phyloP scores from a whole-genome alignment of 1,140 invertebrate species.

The Aphelinus certus region DNA sequence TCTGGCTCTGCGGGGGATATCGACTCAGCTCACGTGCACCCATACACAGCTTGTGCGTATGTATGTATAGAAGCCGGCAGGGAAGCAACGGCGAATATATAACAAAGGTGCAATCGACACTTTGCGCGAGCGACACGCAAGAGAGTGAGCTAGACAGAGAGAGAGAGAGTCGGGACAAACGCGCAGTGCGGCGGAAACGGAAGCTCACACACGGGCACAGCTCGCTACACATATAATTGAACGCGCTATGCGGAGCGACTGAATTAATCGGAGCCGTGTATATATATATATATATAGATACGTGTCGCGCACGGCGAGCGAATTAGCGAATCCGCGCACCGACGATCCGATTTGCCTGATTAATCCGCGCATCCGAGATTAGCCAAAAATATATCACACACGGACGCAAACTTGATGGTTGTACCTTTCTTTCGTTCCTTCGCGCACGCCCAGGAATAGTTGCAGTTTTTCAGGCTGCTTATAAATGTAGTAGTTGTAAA shows the following conservation, averaged over 20 bases:
- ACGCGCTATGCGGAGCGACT: background rate
- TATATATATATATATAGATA: conserved; percentile 21
- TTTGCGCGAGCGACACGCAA: background rate
- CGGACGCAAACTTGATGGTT: no score
- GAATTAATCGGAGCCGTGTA: conserved; percentile 39
- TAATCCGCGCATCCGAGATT: conserved; percentile 41
- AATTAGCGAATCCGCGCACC: conserved; percentile 43
- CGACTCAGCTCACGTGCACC: no score
- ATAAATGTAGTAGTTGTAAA: no score
- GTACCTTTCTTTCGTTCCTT: background rate
- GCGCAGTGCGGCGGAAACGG: no score
- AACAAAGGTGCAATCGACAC: background rate
- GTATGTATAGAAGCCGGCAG: no score
- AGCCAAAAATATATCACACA: no score
- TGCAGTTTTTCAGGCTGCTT: no score
- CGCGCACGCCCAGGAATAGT: background rate
- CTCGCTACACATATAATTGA: no score
- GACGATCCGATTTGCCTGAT: conserved; percentile 43
- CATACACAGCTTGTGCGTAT: no score
- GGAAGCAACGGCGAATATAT: no score
- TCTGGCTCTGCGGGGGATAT: no score
- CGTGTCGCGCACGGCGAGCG: background rate
- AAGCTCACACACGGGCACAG: no score
- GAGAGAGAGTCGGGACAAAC: background rate
- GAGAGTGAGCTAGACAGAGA: background rate